Evolutionary conservation across 2,888 invertebrate species (phyloP).

Genomic region (Automeris io): DNA sequence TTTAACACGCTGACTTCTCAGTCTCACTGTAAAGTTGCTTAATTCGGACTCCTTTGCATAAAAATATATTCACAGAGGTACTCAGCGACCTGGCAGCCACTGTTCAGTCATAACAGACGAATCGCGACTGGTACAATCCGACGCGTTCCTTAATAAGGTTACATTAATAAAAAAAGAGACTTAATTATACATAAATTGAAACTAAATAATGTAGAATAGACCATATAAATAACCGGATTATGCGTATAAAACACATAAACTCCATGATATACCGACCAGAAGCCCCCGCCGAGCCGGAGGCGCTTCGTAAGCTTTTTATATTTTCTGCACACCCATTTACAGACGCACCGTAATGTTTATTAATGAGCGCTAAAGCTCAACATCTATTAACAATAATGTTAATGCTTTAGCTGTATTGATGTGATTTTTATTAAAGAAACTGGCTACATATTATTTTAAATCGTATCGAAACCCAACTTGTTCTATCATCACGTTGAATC

Average conservation of each 20-base stretch:
- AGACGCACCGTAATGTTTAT: constrained; percentile 48
- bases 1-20: no score
- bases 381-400: constrained; percentile 37
- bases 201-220: neutral
- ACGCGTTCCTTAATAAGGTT: no score
- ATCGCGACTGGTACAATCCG: no score
- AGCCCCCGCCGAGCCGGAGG: constrained; percentile 6
- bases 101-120: no score
- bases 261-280: neutral
- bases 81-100: no score
- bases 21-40: no score
- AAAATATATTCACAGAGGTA: no score
- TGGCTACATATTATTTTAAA: neutral
- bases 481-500: no score
- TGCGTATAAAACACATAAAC: neutral
- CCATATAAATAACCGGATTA: neutral
- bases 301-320: constrained; percentile 14
- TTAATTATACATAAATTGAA: neutral
- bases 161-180: no score
- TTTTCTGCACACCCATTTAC: constrained; percentile 39
- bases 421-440: constrained; percentile 3
- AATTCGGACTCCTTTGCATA: no score
- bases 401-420: constrained; percentile 9
- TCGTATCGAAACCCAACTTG: neutral
- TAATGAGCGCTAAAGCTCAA: constrained; percentile 39